Conservation (phyloP, 37 sponge, comb jelly and placozoan species). For the Bolinopsis microptera region DNA sequence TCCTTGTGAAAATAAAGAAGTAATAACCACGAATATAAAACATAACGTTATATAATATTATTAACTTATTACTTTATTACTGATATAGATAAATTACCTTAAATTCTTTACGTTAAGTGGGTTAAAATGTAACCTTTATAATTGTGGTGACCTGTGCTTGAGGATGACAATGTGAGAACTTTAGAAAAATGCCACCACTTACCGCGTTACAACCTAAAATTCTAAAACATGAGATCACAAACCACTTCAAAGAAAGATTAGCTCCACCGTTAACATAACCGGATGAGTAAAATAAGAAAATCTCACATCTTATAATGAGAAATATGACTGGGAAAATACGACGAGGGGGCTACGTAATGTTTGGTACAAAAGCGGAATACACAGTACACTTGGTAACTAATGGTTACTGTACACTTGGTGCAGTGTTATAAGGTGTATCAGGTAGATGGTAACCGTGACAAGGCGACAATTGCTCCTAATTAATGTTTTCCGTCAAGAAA, state of each 20-base stretch:
- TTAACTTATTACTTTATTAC: too few species aligned
- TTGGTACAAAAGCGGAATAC: neutral
- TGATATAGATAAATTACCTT: neutral
- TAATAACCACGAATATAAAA: neutral
- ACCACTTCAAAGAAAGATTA: too few species aligned
- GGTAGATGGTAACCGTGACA: neutral
- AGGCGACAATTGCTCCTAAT: neutral
- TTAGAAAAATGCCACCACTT: too few species aligned
- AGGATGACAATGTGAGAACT: neutral
- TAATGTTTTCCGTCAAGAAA: neutral
- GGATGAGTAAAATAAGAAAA: too few species aligned
- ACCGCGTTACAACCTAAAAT: too few species aligned
- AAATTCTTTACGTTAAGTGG: too few species aligned
- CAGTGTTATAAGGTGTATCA: neutral
- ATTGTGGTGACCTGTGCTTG: neutral
- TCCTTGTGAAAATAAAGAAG: neutral
- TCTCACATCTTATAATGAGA: too few species aligned
- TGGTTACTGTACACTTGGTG: neutral
- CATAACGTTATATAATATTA: neutral
- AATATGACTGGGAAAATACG: too few species aligned
- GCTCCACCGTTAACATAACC: too few species aligned
- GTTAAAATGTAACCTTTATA: neutral
- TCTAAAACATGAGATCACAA: too few species aligned
- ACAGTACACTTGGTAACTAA: neutral
- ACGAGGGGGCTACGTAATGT: too few species aligned